phyloP scores from a whole-genome alignment of 2,113 vertebrate species.

The Globicephala melas region DNA sequence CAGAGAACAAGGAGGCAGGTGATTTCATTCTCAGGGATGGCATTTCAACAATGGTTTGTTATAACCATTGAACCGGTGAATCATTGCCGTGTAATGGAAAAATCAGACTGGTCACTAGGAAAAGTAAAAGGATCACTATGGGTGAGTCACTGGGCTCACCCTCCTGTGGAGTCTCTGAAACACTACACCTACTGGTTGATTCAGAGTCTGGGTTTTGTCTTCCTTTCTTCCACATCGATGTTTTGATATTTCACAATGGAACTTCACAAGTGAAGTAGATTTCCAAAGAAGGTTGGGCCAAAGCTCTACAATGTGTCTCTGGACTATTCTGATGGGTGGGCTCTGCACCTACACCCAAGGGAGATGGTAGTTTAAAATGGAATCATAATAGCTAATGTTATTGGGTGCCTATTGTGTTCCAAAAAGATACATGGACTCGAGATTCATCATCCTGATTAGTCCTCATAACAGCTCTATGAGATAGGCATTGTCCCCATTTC shows the following conservation, averaged over 20 bases:
- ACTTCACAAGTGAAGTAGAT: conserved; percentile 36
- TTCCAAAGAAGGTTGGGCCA: not conserved
- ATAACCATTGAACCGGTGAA: conserved; percentile 59
- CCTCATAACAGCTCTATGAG: not conserved
- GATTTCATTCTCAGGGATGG: not conserved
- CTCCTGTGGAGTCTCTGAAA: conserved; percentile 62
- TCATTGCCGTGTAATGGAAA: conserved; percentile 75
- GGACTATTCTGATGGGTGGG: not conserved
- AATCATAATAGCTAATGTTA: not conserved
- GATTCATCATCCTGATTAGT: not conserved
- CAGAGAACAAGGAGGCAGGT: not conserved
- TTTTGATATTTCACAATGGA: conserved; percentile 64
- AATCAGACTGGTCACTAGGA: conserved; percentile 77
- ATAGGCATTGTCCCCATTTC: not conserved
- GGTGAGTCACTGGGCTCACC: conserved; percentile 81
- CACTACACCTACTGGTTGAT: conserved; percentile 74
- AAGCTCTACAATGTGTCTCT: not conserved
- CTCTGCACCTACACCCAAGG: not conserved
- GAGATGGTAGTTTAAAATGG: not conserved
- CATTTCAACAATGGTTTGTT: not conserved
- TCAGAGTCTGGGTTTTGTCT: conserved; percentile 78
- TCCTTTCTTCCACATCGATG: conserved; percentile 10
- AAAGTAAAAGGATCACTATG: conserved; percentile 73
- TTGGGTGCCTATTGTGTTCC: not conserved
- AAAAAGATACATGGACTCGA: not conserved